Evolutionary conservation across 2,888 invertebrate genomes (phyloP).

Genomic region (Phengaris alcon): DNA sequence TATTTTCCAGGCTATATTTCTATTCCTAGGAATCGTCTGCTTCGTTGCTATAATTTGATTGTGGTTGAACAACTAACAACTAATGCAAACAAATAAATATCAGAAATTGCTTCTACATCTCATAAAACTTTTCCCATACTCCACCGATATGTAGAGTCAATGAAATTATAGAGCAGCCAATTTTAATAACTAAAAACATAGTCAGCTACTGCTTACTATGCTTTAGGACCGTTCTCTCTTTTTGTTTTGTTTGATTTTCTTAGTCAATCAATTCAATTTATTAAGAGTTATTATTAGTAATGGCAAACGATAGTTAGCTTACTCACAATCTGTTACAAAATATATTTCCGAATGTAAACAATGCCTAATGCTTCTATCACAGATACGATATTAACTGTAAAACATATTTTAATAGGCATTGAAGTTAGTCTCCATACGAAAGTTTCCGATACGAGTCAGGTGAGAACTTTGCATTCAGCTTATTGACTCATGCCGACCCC

Average conservation of each 20-base stretch:
- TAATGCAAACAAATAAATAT: conserved; percentile 12
- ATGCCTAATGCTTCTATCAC: not conserved
- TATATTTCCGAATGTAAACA: not conserved
- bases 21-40: not conserved
- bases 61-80: not conserved
- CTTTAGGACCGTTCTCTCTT: too few species aligned
- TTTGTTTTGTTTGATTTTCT: too few species aligned
- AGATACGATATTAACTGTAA: not conserved
- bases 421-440: conserved; percentile 3
- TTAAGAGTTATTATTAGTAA: too few species aligned
- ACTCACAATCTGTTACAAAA: not conserved
- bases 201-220: too few species aligned
- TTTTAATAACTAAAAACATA: not conserved
- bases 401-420: conserved; percentile 15
- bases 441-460: conserved; percentile 43
- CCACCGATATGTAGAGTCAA: not conserved
- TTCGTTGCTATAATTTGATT: not conserved
- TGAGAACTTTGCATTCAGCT: conserved; percentile 47
- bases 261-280: too few species aligned
- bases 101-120: not conserved
- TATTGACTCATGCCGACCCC: conserved; percentile 48
- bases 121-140: not conserved
- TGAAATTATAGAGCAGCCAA: not conserved
- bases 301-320: too few species aligned
- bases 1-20: not conserved